Base-by-base conservation (phyloP, 2,888 invertebrate genomes). In the Cremastobaeus sp. region DNA sequence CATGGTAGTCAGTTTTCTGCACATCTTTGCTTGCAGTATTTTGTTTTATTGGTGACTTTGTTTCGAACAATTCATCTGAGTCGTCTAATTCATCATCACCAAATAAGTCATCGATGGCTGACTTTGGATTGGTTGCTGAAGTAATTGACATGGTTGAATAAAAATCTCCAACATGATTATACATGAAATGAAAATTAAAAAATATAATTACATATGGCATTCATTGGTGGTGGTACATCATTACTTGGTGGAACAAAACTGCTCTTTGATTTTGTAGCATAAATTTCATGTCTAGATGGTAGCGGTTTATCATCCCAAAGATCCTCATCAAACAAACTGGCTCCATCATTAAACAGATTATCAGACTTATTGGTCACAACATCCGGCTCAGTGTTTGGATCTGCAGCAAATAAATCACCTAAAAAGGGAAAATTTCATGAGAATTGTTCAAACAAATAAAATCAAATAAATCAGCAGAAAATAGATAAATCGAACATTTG, bases 161-260 rank as follows among this genome's bases (percentile, higher is more conserved):
- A n/a, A n/a, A n/a, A n/a, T n/a, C n/a, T n/a, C n/a, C n/a, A n/a
- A n/a, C n/a, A n/a, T n/a, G n/a, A n/a, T n/a, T n/a, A n/a, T n/a
- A n/a, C n/a, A n/a, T n/a, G n/a, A n/a, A n/a, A n/a, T n/a, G n/a
- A n/a, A n/a, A n/a, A n/a, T 17, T 41, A 12, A n/a, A 20, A 41
- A 20, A 15, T 45, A 9, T 2, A 48, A 15, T 74, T 80, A 86
- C 87, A 84, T 50, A 86, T 68, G 55, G 77, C 70, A 76, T 78
- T 83, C 35, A 87, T 84, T 15, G 87, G 87, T 11, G 88, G 88
- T n/a, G 88, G 88, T 14, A 85, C 78, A 60, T 88, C 88, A 3
- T 83, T 79, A 71, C 85, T 85, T 34, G 87, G 80, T 39, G 85
- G 86, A 75, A 87, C 84, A 18, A 87, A 83, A 75, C 81, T 86